phyloP scores from a whole-genome alignment of 2,888 invertebrate genomes.

The Serrognathus titanus region DNA sequence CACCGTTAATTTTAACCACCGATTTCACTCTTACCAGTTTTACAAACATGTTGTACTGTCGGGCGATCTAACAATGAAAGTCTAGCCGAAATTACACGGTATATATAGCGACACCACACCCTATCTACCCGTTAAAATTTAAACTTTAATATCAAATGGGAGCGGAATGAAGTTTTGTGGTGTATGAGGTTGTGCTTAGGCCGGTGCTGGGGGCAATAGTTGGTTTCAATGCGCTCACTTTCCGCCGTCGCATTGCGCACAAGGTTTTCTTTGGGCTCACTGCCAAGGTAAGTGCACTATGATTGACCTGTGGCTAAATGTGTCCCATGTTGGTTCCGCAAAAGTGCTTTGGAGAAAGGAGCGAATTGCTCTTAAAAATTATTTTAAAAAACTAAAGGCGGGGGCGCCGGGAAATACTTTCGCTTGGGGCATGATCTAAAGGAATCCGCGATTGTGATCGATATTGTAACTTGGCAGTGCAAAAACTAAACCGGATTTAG shows the following conservation, averaged over 20 bases:
- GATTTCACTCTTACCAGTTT: conserved; percentile 42
- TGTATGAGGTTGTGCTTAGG: neutral
- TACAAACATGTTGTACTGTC: conserved; percentile 45
- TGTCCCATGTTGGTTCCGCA: too few relatives aligned
- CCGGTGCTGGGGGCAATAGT: conserved; percentile 3
- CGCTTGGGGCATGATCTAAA: too few relatives aligned
- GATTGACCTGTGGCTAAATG: neutral
- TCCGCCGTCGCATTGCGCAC: neutral
- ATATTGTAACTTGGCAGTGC: too few relatives aligned
- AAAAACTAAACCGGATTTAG: too few relatives aligned
- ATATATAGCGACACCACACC: conserved; percentile 44
- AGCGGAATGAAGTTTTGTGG: conserved; percentile 6
- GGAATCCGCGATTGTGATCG: too few relatives aligned
- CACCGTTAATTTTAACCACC: neutral
- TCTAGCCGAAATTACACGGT: conserved; percentile 36
- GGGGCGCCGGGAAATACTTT: too few relatives aligned
- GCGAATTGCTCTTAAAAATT: too few relatives aligned
- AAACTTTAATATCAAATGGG: conserved; percentile 7
- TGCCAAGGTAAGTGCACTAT: conserved; percentile 1
- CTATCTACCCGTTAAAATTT: conserved; percentile 35
- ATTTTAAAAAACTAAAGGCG: too few relatives aligned
- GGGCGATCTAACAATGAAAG: conserved; percentile 38
- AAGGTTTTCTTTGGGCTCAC: conserved; percentile 3
- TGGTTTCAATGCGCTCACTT: conserved; percentile 3
- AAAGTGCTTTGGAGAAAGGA: too few relatives aligned